phyloP scores from a whole-genome alignment of 2,888 invertebrate species.

The Dasypogon diadema region DNA sequence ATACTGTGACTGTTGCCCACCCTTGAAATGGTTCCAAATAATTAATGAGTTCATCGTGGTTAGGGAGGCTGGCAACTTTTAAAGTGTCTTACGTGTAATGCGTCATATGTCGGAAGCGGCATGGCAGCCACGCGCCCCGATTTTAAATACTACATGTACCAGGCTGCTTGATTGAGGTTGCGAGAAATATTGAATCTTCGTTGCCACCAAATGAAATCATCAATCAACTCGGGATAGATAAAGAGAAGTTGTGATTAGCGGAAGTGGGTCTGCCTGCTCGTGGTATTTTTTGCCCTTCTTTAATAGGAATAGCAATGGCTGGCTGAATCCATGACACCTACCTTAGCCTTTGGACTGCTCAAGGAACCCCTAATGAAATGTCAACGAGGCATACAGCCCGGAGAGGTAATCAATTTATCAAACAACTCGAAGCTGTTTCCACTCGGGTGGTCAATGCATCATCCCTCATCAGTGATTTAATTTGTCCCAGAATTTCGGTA shows the following conservation, averaged over 20 bases:
- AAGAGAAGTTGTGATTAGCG: constrained; percentile 55
- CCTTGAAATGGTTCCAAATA: constrained; percentile 43
- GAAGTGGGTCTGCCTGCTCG: constrained; percentile 50
- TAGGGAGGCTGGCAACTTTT: constrained; percentile 50
- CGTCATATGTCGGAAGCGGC: constrained; percentile 56
- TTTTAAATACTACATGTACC: constrained; percentile 27
- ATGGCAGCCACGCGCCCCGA: constrained; percentile 55
- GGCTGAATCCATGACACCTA: constrained; percentile 23
- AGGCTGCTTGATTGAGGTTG: constrained; percentile 2
- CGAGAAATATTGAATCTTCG: constrained; percentile 24
- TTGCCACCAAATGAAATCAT: constrained; percentile 50
- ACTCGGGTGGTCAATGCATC: constrained; percentile 54
- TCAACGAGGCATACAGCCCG: constrained; percentile 34
- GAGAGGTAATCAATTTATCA: constrained; percentile 51
- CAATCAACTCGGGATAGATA: constrained; percentile 55
- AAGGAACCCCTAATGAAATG: constrained; percentile 30
- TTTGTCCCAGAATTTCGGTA: constrained; percentile 53
- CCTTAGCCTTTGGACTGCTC: not conserved
- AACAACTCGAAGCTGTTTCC: constrained; percentile 52
- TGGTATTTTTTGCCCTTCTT: not conserved
- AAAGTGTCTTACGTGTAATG: constrained; percentile 55
- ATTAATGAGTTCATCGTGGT: constrained; percentile 55
- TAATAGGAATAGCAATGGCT: not conserved
- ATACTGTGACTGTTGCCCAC: constrained; percentile 22
- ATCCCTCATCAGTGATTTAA: constrained; percentile 56